Evolutionary conservation across 2,888 invertebrate genomes (phyloP), one percentile per base, ranked within the genome.

Genomic region (Drosophila flavopinicola): DNA sequence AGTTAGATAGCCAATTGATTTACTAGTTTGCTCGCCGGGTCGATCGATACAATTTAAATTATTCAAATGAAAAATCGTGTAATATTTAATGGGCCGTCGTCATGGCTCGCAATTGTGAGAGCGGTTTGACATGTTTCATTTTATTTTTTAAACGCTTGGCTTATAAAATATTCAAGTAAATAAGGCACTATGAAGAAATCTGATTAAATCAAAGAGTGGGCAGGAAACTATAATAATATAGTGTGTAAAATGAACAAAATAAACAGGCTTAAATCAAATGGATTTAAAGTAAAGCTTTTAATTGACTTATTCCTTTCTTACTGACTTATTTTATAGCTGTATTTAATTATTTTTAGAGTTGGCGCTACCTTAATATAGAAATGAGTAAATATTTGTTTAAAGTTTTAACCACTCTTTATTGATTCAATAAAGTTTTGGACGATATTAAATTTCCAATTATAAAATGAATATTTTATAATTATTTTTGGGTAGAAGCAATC

Each of bases 41-140:
- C 32, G 47, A 67, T 77, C 77, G 45, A 73, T 66, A 23, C 9
- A 27, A 39, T 60, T 56, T 63, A 53, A 49, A 64, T 68, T 72
- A 74, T 64, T 64, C 25, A 53, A 63, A 69, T 63, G 13, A 17
- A 51, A 51, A 52, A 45, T 42, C 23, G 53, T 41, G 35, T 47
- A 47, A 47, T 44, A n/a, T 71, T 41, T 48, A 29, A 53, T 37
- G 15, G 32, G 23, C 13, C 27, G 30, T 15, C 7, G 45, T 47
- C 33, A 37, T 15, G 35, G n/a, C 15, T 13, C 10, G 23, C 29
- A 23, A 56, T 38, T 48, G 15, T 47, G 13, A 39, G 52, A 32
- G 29, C 10, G 13, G 11, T 10, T 48, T 33, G 6, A 45, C 29
- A n/a, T 13, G 10, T 47, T 47, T 37, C n/a, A 11, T 13, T 44